These are phyloP conservation scores for Parnassius glacialis DNA, from an alignment of 2,888 invertebrate genomes.

Conservation along the genomic window DNA sequence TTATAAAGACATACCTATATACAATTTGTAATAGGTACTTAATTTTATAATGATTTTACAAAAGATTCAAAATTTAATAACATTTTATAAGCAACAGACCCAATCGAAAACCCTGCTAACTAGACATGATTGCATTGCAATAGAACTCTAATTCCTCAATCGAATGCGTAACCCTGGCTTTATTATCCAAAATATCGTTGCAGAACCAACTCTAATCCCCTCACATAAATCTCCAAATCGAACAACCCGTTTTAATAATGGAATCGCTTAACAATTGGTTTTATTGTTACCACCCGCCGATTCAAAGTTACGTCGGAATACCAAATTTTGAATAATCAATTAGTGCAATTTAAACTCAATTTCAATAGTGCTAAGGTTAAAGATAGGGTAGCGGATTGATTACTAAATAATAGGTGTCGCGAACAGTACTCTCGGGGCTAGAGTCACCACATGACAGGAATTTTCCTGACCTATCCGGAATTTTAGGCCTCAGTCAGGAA, in stretches of 20 bases:
- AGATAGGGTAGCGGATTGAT: constrained; percentile 36
- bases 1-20: not conserved
- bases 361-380: constrained; percentile 30
- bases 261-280: constrained; percentile 61
- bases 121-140: constrained; percentile 57
- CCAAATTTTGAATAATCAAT: constrained; percentile 25
- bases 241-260: constrained; percentile 46
- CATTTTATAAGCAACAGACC: too few species aligned
- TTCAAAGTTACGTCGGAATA: constrained; percentile 51
- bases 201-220: constrained; percentile 34
- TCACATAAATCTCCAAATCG: constrained; percentile 42
- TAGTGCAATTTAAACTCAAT: constrained; percentile 28
- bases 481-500: too few species aligned
- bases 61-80: not conserved
- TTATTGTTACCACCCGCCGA: constrained; percentile 77
- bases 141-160: constrained; percentile 69
- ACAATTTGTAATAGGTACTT: not conserved
- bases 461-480: too few species aligned
- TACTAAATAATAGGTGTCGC: constrained; percentile 65
- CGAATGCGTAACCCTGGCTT: constrained; percentile 47
- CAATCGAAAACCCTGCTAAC: constrained; percentile 46
- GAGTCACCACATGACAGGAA: too few species aligned
- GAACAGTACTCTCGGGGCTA: constrained; percentile 54
- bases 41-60: not conserved
- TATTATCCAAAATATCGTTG: constrained; percentile 28